Evolutionary conservation across 2,888 invertebrate species (phyloP).

Genomic region (Isotomurus palustris): DNA sequence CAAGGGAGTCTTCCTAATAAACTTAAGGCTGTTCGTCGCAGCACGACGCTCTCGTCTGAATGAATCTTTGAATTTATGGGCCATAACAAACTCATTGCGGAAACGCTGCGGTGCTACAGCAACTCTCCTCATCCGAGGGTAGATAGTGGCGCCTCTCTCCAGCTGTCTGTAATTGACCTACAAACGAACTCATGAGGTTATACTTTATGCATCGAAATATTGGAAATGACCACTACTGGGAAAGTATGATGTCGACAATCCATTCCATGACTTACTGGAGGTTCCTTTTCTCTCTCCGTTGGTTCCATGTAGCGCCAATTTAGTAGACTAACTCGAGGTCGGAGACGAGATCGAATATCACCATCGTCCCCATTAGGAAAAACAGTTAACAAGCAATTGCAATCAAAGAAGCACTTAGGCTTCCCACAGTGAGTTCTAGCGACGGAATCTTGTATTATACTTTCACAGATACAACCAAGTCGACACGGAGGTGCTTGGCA

Average conservation of each 20-base stretch:
- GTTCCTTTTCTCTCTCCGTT: constrained; percentile 33
- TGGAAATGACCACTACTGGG: background rate
- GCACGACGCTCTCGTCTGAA: background rate
- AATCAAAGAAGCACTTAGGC: constrained; percentile 41
- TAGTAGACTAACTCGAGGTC: constrained; percentile 41
- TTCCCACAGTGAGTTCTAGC: constrained; percentile 36
- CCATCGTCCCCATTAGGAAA: constrained; percentile 32
- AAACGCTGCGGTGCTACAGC: constrained; percentile 25
- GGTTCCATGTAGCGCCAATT: constrained; percentile 38
- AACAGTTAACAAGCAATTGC: constrained; percentile 28
- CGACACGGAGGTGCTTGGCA: constrained; percentile 34
- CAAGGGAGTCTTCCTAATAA: background rate
- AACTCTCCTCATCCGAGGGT: constrained; percentile 24
- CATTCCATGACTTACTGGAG: constrained; percentile 26
- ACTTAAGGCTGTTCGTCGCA: background rate
- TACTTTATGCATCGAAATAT: background rate
- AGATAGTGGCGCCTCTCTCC: constrained; percentile 28
- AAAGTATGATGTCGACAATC: background rate
- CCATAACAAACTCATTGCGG: constrained; percentile 18
- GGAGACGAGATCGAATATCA: constrained; percentile 38
- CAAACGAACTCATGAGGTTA: background rate
- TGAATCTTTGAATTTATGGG: constrained; percentile 4
- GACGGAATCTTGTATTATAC: constrained; percentile 26
- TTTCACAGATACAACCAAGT: constrained; percentile 39
- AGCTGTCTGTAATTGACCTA: constrained; percentile 36